Evolutionary conservation across 2,797 vertebrate genomes (phyloP).

Genomic region (Dromococcyx pavoninus): DNA sequence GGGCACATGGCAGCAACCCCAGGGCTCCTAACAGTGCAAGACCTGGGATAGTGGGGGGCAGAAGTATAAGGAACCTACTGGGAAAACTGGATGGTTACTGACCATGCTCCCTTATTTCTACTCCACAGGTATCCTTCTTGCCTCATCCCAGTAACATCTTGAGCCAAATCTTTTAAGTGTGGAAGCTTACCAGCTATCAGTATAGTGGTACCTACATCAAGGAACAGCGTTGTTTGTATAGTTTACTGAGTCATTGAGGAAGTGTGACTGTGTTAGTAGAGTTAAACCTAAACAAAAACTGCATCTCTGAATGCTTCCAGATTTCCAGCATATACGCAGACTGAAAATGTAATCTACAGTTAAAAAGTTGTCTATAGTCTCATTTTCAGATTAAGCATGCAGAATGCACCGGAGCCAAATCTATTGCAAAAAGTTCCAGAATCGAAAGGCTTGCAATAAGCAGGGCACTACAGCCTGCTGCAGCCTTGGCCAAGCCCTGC

Average conservation of each 20-base stretch:
- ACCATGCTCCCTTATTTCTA: background rate
- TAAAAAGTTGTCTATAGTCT: accelerated
- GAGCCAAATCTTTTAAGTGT: background rate
- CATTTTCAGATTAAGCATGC: background rate
- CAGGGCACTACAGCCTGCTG: no score
- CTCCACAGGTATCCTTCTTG: background rate
- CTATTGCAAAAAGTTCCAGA: background rate
- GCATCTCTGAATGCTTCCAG: background rate
- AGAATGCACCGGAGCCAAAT: background rate
- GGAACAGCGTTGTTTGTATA: accelerated
- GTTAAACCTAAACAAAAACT: background rate
- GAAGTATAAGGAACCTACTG: background rate
- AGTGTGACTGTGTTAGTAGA: background rate
- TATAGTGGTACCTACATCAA: no score
- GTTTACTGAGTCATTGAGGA: background rate
- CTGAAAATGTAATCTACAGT: background rate
- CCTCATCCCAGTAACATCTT: background rate
- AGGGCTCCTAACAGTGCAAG: accelerated
- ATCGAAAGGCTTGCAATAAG: background rate
- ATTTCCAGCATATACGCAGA: background rate
- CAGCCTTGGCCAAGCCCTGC: background rate
- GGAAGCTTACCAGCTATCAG: background rate
- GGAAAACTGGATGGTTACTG: background rate
- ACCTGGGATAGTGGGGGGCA: accelerated
- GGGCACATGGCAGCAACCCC: background rate